These are phyloP conservation scores for Beris morrisii DNA, from an alignment of 2,888 invertebrate genomes.

Conservation along the genomic window DNA sequence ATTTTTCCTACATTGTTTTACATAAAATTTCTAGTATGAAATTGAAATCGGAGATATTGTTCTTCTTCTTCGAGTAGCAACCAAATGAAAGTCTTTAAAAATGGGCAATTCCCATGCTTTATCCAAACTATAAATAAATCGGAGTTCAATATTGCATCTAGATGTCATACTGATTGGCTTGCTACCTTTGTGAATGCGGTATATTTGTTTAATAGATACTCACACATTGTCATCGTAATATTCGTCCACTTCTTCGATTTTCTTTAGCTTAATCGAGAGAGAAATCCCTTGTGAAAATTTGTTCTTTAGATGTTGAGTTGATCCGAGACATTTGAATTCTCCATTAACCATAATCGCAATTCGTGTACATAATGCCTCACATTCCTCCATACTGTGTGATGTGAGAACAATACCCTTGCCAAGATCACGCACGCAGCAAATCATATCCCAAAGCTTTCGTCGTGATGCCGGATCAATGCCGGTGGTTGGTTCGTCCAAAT, in stretches of 20 bases:
- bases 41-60: too few species aligned
- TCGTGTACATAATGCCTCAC: slow-evolving; percentile 76
- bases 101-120: too few species aligned
- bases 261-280: slow-evolving; percentile 46
- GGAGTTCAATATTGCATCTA: too few species aligned
- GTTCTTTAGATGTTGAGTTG: slow-evolving; percentile 72
- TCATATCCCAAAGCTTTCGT: slow-evolving; percentile 75
- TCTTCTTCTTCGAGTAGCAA: too few species aligned
- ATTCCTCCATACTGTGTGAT: slow-evolving; percentile 80
- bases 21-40: too few species aligned
- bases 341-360: slow-evolving; percentile 78
- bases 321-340: slow-evolving; percentile 70
- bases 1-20: too few species aligned
- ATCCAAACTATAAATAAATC: too few species aligned
- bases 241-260: slow-evolving; percentile 41
- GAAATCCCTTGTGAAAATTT: slow-evolving; percentile 64
- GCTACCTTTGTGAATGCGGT: too few species aligned
- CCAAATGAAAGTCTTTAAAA: too few species aligned
- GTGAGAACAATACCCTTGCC: slow-evolving; percentile 78
- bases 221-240: neutral
- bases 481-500: slow-evolving; percentile 63
- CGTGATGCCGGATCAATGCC: slow-evolving; percentile 73
- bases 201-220: too few species aligned
- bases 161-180: too few species aligned
- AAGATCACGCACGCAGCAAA: slow-evolving; percentile 65